Conservation (phyloP, 2,888 invertebrate species). For the Phengaris arion region DNA sequence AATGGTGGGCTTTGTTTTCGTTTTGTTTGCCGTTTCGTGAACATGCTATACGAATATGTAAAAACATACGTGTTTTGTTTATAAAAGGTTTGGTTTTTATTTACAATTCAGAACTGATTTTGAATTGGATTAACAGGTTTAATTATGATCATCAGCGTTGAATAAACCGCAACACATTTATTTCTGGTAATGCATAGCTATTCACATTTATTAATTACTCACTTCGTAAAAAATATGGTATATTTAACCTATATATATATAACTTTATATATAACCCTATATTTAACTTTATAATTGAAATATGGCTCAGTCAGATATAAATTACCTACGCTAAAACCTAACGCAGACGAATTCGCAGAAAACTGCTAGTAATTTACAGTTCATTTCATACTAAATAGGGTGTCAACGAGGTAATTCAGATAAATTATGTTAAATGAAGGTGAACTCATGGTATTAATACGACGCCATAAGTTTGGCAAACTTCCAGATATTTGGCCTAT, state of each 20-base stretch:
- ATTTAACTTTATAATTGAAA: no score
- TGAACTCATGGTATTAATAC: conserved; percentile 6
- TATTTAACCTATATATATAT: no score
- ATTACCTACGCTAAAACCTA: not conserved
- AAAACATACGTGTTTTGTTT: not conserved
- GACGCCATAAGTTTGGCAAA: conserved; percentile 13
- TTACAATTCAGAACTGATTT: not conserved
- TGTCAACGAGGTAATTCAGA: conserved; percentile 14
- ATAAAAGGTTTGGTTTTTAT: not conserved
- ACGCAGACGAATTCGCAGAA: not conserved
- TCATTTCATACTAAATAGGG: conserved; percentile 1
- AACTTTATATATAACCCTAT: no score
- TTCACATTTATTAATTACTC: not conserved
- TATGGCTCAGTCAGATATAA: not conserved
- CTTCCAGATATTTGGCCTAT: conserved; percentile 17
- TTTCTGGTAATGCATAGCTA: not conserved
- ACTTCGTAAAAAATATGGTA: no score
- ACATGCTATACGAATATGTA: not conserved
- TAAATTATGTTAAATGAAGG: conserved; percentile 14
- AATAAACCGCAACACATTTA: not conserved
- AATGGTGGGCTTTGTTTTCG: not conserved
- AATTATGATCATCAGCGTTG: not conserved
- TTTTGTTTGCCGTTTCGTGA: not conserved
- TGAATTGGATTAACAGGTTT: not conserved
- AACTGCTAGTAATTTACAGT: not conserved